Conservation (phyloP, 2,888 invertebrate genomes). For the Lasius fuliginosus region DNA sequence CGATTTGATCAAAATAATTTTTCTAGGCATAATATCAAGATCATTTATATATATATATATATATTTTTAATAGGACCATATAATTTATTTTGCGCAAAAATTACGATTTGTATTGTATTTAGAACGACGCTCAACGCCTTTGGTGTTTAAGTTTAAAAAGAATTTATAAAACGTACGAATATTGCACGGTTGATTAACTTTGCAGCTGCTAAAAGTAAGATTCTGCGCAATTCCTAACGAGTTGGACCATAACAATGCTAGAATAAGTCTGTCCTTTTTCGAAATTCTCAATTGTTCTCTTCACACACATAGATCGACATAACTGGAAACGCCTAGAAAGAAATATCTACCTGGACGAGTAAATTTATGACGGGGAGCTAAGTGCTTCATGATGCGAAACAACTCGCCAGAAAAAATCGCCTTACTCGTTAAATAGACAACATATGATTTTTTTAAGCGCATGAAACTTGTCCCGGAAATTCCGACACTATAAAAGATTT, state of each 20-base stretch:
- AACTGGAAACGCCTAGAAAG: neutral
- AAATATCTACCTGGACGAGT: neutral
- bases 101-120: neutral
- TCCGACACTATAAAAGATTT: neutral
- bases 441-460: conserved; percentile 7
- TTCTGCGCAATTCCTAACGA: neutral
- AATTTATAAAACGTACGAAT: neutral
- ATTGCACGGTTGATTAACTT: neutral
- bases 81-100: neutral
- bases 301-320: too few species aligned
- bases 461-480: conserved; percentile 13
- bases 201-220: neutral
- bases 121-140: neutral
- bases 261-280: neutral
- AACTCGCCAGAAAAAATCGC: conserved; percentile 27
- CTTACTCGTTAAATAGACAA: conserved; percentile 13
- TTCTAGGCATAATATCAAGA: neutral
- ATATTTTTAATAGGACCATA: neutral
- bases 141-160: neutral
- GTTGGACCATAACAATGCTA: neutral
- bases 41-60: neutral
- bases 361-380: conserved; percentile 17
- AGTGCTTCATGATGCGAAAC: neutral
- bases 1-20: neutral
- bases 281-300: conserved; percentile 6